Evolutionary conservation across 2,888 invertebrate genomes (phyloP).

Genomic region (Pristionchus entomophagus): DNA sequence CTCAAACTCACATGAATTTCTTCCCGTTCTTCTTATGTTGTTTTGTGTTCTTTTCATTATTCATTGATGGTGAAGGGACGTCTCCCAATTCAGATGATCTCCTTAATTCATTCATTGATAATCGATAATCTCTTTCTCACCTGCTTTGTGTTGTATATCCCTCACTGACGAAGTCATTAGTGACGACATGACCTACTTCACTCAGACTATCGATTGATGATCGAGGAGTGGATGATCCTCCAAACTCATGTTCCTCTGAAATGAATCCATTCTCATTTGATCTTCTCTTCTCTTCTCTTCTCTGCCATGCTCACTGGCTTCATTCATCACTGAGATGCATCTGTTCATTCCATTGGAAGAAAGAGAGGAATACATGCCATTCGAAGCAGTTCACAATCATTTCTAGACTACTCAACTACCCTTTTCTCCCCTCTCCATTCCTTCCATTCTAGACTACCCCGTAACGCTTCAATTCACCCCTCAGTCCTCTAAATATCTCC

Average conservation of each 20-base stretch:
- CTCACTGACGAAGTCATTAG: conserved; percentile 74
- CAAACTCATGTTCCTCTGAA: conserved; percentile 72
- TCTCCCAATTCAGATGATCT: conserved; percentile 50
- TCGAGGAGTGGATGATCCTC: conserved; percentile 68
- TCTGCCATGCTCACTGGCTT: neutral
- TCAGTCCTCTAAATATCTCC: neutral
- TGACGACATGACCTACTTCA: conserved; percentile 69
- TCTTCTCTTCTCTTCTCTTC: neutral
- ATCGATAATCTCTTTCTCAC: conserved; percentile 49
- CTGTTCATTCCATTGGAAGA: neutral
- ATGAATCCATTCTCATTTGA: neutral
- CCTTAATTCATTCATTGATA: conserved; percentile 17
- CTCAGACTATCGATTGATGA: conserved; percentile 68
- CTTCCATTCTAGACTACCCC: neutral
- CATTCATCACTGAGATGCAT: neutral
- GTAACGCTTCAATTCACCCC: neutral
- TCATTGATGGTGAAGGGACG: conserved; percentile 47
- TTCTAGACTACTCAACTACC: neutral
- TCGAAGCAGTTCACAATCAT: neutral
- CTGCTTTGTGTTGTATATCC: conserved; percentile 69
- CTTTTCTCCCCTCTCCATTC: neutral
- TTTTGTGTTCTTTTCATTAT: neutral
- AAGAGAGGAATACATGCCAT: neutral
- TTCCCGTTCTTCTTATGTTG: neutral
- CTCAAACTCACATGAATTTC: conserved; percentile 25